Conservation (phyloP, 2,888 invertebrate species). For the Lasioglossum oenotherae region DNA sequence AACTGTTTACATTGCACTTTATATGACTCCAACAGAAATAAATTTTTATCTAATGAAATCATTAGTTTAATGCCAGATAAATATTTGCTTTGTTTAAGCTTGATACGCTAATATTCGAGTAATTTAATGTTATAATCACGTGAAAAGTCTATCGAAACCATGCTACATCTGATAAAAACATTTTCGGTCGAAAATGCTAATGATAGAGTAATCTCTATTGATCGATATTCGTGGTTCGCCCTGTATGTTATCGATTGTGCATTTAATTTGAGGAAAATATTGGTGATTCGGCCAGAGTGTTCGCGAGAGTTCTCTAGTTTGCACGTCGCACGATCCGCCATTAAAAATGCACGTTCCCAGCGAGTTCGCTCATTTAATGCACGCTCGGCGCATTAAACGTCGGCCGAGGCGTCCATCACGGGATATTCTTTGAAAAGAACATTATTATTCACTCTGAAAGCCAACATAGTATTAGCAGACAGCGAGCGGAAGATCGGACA, state of each 20-base stretch:
- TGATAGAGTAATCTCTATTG: too few species aligned
- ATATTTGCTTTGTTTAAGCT: too few species aligned
- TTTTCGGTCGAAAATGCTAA: too few species aligned
- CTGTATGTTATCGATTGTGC: neutral
- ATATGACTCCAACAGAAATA: too few species aligned
- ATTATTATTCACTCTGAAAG: slow-evolving; percentile 5
- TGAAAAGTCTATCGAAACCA: too few species aligned
- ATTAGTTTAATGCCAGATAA: too few species aligned
- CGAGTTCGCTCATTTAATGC: neutral
- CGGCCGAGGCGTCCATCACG: slow-evolving; percentile 8
- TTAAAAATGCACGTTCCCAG: neutral
- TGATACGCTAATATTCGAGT: too few species aligned
- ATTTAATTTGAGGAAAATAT: neutral
- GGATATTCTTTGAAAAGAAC: slow-evolving; percentile 3
- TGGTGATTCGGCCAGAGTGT: neutral
- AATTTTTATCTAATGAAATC: too few species aligned
- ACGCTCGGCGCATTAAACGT: slow-evolving; percentile 5
- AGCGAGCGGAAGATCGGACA: neutral
- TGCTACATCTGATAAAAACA: too few species aligned
- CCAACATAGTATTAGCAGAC: slow-evolving; percentile 2
- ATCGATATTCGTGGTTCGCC: too few species aligned
- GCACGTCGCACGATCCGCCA: neutral
- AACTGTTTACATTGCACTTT: too few species aligned
- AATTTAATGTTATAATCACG: too few species aligned
- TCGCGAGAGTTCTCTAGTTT: neutral